Conservation (phyloP, 2,113 vertebrate species). For the Odontesthes bonariensis region DNA sequence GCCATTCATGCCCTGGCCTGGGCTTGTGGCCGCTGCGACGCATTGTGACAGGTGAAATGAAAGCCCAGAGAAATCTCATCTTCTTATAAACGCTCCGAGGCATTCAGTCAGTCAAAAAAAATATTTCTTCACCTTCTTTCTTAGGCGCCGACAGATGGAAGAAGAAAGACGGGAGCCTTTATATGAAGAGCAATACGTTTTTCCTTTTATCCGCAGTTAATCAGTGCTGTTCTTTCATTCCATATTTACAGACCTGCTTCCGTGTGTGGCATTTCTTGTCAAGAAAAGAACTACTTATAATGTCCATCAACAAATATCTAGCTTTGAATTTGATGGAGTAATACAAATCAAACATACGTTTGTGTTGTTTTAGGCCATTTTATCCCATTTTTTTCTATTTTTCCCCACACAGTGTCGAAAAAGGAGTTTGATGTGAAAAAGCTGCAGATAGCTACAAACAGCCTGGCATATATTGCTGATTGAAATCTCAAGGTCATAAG, state of each 20-base stretch:
- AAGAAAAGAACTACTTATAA: conserved; percentile 19
- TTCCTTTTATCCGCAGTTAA: conserved; percentile 76
- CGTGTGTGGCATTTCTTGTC: conserved; percentile 28
- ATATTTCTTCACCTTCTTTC: conserved; percentile 57
- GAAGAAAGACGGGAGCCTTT: conserved; percentile 40
- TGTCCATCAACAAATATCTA: neutral
- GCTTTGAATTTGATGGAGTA: neutral
- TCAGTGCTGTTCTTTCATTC: conserved; percentile 57
- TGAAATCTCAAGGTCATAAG: conserved; percentile 83
- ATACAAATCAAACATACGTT: conserved; percentile 19
- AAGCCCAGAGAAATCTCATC: conserved; percentile 83
- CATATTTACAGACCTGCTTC: conserved; percentile 32
- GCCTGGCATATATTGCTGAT: conserved; percentile 76
- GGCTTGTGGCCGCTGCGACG: conserved; percentile 56
- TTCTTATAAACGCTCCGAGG: conserved; percentile 79
- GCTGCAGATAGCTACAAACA: conserved; percentile 59
- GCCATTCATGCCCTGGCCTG: conserved; percentile 69
- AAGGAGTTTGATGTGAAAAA: conserved; percentile 36
- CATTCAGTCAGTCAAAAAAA: conserved; percentile 77
- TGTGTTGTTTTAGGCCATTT: neutral
- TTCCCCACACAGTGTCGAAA: conserved; percentile 50
- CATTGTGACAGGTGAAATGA: conserved; percentile 85
- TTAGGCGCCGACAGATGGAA: conserved; percentile 51
- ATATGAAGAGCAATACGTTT: conserved; percentile 69
- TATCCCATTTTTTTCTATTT: conserved; percentile 24